Percentiles rank a stretch among this genome's conserved stretches.
Conservation (phyloP, 2,797 vertebrate species). For the Hyperoplus lanceolatus region DNA sequence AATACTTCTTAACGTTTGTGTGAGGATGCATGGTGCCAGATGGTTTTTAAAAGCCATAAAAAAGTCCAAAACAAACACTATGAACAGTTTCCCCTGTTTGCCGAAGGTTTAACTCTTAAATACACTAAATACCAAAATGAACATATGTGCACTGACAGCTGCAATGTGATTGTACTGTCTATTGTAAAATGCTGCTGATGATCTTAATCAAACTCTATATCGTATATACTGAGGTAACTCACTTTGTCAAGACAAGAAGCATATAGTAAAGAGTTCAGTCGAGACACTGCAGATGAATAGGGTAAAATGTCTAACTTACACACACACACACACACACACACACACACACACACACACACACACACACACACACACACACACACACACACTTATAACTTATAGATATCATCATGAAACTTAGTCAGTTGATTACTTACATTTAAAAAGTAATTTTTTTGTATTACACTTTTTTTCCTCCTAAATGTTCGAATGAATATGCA, state of each 20-base stretch:
- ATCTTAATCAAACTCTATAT: slow-evolving; percentile 32
- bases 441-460: too few relatives aligned
- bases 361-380: too few relatives aligned
- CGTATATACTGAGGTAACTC: slow-evolving; percentile 7
- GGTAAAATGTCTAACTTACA: background rate
- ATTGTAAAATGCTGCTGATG: slow-evolving; percentile 69
- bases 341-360: too few relatives aligned
- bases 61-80: slow-evolving; percentile 20
- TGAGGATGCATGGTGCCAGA: slow-evolving; percentile 16
- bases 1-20: slow-evolving; percentile 22
- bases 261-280: slow-evolving; percentile 5
- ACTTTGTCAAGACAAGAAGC: slow-evolving; percentile 39
- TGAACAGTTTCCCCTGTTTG: slow-evolving; percentile 35
- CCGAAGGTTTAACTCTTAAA: slow-evolving; percentile 16
- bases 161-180: slow-evolving; percentile 66
- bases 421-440: too few relatives aligned
- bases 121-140: slow-evolving; percentile 64
- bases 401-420: too few relatives aligned
- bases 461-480: too few relatives aligned
- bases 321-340: too few relatives aligned
- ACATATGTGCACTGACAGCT: slow-evolving; percentile 69
- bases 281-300: background rate
- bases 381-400: too few relatives aligned
- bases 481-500: too few relatives aligned
- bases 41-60: slow-evolving; percentile 32